Evolutionary conservation across 2,797 vertebrate species (phyloP), one percentile per base, ranked within the genome.

Genomic region (Melanotaenia trifasciata): DNA sequence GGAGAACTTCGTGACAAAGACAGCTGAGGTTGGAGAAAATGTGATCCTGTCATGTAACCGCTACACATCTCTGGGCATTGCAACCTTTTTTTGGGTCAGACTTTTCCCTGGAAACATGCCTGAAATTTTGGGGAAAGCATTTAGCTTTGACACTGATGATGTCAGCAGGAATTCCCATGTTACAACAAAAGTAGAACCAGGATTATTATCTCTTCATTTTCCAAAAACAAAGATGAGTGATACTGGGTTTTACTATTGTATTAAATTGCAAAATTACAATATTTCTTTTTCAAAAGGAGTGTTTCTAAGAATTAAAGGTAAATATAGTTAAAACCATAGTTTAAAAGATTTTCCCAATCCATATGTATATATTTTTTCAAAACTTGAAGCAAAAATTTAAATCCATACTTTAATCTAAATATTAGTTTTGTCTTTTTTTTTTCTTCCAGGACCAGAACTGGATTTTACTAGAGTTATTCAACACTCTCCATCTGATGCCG

Each of bases 161-260:
- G 18, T 4, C 0, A 22, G 6, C 6, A 26, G 0, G 35, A 22
- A 30, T 50, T 50, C 18, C 58, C 63, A 14, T 20, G 12, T 66
- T 43, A 3, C 43, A 53, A 26, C 57, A 12, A 73, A 40, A 43
- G 45, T 66, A 20, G 71, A 53, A 40, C 56, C 43, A 20, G 26
- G 57, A 58, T 40, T 1, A 24, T 73, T 65, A 60, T 9, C 53
- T 59, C 57, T 73, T 0, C 56, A 43, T 5, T 40, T 73, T 13
- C 5, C 45, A 53, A 11, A 43, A 32, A 20, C 35, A 53, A 38
- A 43, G 3, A 20, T 0, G 2, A 53, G 56, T 53, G 71, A 73
- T 28, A 59, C 47, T 9, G 71, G 45, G 1, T 66, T 73, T 60
- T 73, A 73, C 35, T 60, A 53, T 16, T 73, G 71, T 30, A 40